phyloP scores from a whole-genome alignment of 64 coral and sea anemone genomes.

The Astreopora myriophthalma region DNA sequence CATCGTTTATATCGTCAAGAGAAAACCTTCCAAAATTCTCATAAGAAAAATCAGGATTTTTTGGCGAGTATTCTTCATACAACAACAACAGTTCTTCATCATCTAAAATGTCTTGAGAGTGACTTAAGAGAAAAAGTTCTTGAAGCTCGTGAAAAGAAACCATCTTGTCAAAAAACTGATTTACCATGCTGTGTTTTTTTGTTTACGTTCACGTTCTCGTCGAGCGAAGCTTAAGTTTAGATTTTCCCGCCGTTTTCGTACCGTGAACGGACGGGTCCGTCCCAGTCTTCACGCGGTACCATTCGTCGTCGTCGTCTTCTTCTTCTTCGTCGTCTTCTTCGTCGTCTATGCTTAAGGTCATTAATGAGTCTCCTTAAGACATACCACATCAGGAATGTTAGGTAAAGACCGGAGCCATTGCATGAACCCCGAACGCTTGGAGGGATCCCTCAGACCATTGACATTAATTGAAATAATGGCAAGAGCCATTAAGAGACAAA shows the following conservation, averaged over 20 bases:
- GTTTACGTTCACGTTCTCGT: not conserved
- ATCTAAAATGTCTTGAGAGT: slow-evolving; percentile 30
- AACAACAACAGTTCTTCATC: slow-evolving; percentile 38
- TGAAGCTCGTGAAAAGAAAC: slow-evolving; percentile 25
- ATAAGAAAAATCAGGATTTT: slow-evolving; percentile 43
- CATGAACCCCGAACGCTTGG: not conserved
- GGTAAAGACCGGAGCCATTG: not conserved
- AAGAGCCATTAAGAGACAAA: not conserved
- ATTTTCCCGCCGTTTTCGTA: not conserved
- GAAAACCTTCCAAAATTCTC: slow-evolving; percentile 13
- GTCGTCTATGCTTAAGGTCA: no score
- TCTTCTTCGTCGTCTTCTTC: no score
- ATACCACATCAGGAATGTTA: not conserved
- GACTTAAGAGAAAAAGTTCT: slow-evolving; percentile 31
- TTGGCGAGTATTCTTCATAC: slow-evolving; percentile 7
- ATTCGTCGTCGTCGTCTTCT: not conserved
- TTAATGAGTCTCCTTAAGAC: slow-evolving; percentile 44
- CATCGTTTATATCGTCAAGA: no score
- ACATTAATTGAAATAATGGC: not conserved
- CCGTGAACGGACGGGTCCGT: not conserved
- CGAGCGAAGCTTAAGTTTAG: not conserved
- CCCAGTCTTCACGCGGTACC: not conserved
- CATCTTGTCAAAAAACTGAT: not conserved
- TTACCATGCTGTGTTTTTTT: not conserved
- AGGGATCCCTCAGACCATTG: no score